Base-by-base conservation (phyloP, 2,797 vertebrate genomes). In the Spatula clypeata region DNA sequence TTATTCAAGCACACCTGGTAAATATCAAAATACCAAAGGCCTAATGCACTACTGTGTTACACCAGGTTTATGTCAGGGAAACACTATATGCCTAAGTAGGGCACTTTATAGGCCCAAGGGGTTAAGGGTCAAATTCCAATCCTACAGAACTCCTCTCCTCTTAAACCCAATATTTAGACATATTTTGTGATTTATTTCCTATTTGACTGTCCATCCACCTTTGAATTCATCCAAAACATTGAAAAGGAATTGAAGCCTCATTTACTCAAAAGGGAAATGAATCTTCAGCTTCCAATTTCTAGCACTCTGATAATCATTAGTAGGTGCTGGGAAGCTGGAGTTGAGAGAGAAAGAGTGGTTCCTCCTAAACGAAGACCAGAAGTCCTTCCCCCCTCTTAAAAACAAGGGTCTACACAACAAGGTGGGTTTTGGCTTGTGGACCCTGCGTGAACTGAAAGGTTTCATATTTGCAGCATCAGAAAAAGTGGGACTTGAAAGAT, bases 21-120 rank as follows among this genome's bases (percentile, higher is more conserved):
- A 91, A 60, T 88, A 75, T 79, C 73, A 94, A 83, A 91, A 90
- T 69, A n/a, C 27, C 82, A 65, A 65, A 79, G 36, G 49, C 45
- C 42, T 77, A 47, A 53, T 21, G 61, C 21, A 42, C 45, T 88
- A 75, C 65, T 83, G 45, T 83, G 79, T 70, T 91, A 72, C 11
- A 0, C 75, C 45, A 75, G 49, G 54, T 83, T 96, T 88, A 61
- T 62, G 47, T 58, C 79, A 74, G 62, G 47, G 83, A 95, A 93
- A 86, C 16, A 6, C 54, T 75, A 60, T 40, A 60, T 0, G 2
- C 14, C 34, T 34, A 79, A 88, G 42, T 31, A 71, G 26, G 26
- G 13, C 18, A 0, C 18, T 72, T 71, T 36, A 70, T 29, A n/a
- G 19, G 4, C 38, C 42, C 8, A 47, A 1, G 5, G 27, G 66